A percentile compares a stretch with the other conserved stretches of the same genome.
Conservation (phyloP, 1,140 invertebrate species). For the Nixonia krombeini region DNA sequence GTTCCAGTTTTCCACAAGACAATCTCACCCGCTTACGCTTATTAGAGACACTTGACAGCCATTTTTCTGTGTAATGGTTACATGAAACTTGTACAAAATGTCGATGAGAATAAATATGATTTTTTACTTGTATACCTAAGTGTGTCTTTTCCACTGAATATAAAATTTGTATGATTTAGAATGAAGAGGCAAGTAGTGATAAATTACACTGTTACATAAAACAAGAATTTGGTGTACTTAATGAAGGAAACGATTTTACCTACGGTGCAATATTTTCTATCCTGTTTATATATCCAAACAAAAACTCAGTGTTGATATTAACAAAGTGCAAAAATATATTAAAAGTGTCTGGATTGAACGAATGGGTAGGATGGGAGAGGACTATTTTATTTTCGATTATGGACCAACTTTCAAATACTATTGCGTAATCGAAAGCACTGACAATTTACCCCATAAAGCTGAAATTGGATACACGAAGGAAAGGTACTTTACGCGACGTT, state of each 20-base stretch:
- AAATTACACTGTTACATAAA: too few species aligned
- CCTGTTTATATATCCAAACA: too few species aligned
- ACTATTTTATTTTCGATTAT: not conserved
- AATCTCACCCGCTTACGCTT: constrained; percentile 51
- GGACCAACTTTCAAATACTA: constrained; percentile 22
- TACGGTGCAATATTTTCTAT: too few species aligned
- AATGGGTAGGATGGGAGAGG: not conserved
- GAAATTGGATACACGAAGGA: constrained; percentile 20
- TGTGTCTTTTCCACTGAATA: too few species aligned
- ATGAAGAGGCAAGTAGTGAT: too few species aligned
- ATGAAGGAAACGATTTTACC: too few species aligned
- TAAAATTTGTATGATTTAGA: too few species aligned
- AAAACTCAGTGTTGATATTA: not conserved
- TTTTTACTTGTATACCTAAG: constrained; percentile 12
- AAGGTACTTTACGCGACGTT: constrained; percentile 18
- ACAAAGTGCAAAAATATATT: too few species aligned
- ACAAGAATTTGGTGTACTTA: too few species aligned
- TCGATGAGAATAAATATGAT: constrained; percentile 14
- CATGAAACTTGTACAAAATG: constrained; percentile 28
- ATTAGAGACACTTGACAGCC: constrained; percentile 33
- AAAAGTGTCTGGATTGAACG: too few species aligned
- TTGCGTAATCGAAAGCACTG: constrained; percentile 26
- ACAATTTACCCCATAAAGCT: constrained; percentile 22
- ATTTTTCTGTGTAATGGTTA: not conserved
- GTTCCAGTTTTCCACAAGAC: constrained; percentile 63